Evolutionary conservation across 2,888 invertebrate species (phyloP).

Genomic region (Melipona beecheii): DNA sequence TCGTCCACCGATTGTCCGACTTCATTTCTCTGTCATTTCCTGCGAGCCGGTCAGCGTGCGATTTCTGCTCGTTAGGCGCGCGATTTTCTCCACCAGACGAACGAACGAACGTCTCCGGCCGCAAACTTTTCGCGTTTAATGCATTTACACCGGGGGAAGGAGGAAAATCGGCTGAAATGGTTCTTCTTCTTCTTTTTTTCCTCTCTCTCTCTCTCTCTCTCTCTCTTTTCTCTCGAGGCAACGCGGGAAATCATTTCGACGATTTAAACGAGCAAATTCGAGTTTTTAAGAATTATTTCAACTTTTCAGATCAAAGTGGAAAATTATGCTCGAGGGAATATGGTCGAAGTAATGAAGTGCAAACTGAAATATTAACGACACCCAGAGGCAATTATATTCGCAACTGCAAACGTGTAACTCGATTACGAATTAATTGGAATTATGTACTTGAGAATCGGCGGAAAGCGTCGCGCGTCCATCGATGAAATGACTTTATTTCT

Average conservation of each 20-base stretch:
- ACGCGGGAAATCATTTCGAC: background rate
- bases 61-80: conserved; percentile 31
- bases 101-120: conserved; percentile 13
- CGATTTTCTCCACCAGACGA: background rate
- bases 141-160: background rate
- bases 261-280: too few relatives aligned
- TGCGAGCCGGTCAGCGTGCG: background rate
- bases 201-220: too few relatives aligned
- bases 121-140: background rate
- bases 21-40: conserved; percentile 49
- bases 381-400: too few relatives aligned
- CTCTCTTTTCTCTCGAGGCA: background rate
- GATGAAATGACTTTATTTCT: background rate
- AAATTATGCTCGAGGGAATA: too few relatives aligned
- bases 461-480: background rate
- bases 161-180: background rate
- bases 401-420: too few relatives aligned
- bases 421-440: background rate
- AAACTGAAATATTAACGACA: too few relatives aligned
- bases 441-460: background rate
- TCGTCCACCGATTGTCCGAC: conserved; percentile 46
- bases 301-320: too few relatives aligned
- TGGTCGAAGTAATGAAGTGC: too few relatives aligned
- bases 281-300: too few relatives aligned
- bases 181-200: background rate